phyloP scores from a whole-genome alignment of 2,797 vertebrate genomes.

The Neosilurus mollespiculum region DNA sequence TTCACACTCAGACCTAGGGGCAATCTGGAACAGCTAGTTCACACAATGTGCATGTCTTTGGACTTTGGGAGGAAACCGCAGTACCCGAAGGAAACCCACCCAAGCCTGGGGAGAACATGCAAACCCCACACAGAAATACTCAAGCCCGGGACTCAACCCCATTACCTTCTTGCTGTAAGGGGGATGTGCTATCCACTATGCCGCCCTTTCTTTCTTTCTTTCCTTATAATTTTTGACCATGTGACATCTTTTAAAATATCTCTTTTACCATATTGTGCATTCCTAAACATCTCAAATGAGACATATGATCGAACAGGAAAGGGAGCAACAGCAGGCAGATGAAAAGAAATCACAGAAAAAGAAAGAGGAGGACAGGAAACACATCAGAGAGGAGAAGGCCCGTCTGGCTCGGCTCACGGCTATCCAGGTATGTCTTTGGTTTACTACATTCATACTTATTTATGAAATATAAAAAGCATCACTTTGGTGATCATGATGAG shows the following conservation, averaged over 20 bases:
- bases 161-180: too few species aligned
- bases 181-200: too few species aligned
- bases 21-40: too few species aligned
- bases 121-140: too few species aligned
- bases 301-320: constrained; percentile 56
- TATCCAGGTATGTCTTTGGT: constrained; percentile 78
- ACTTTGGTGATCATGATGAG: too few species aligned
- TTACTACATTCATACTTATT: not conserved
- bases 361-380: constrained; percentile 78
- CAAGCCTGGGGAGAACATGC: too few species aligned
- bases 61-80: too few species aligned
- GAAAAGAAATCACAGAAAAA: constrained; percentile 71
- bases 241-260: not conserved
- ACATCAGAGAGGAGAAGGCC: constrained; percentile 87
- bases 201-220: not conserved
- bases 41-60: too few species aligned
- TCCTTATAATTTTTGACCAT: not conserved
- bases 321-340: constrained; percentile 66
- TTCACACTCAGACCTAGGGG: too few species aligned
- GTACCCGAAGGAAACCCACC: too few species aligned
- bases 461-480: not conserved
- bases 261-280: not conserved
- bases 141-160: too few species aligned
- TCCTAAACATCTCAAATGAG: not conserved
- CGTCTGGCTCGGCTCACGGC: constrained; percentile 80